Evolutionary conservation across 2,888 invertebrate genomes (phyloP), one percentile per base, ranked within the genome.

Genomic region (Frankliniella fusca): DNA sequence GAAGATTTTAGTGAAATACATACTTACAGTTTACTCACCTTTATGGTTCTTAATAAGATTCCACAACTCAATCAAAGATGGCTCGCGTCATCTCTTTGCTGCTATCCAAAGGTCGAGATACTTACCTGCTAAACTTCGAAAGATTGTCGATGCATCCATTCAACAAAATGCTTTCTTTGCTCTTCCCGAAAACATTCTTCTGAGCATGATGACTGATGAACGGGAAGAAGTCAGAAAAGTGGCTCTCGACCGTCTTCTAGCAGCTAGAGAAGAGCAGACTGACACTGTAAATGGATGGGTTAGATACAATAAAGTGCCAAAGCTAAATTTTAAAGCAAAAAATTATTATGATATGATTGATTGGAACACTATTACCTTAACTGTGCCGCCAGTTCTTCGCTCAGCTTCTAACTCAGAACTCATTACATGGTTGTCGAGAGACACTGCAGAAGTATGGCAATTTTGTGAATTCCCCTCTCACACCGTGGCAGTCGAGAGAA

Each of bases 121-220:
- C 65, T 65, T 65, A 65, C 65, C 65, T 10, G 65, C 65, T 20
- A 65, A 65, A 20, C 65, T 65, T 7, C 65, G 65, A 10, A 65
- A 65, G 65, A 20, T 65, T 18, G 65, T 65, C 20, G 65, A 65
- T 65, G 11, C 65, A 18, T 65, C 65, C 65, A 65, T 65, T 20
- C 65, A 65, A 20, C 65, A 65, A 20, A 65, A 65, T 65, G 65
- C 65, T 20, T 65, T 18, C 65, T 65, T 65, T 65, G 65, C 65
- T 10, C 65, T 65, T 65, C 65, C 65, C 11, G 65, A 65, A 65
- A 65, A 65, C 20, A 20, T 65, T 65, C 20, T 65, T 7, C 65
- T 65, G 7, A 65, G 65, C 20, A 65, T 65, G 20, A 65, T 65
- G 65, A 50, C 50, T 50, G 50, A 50, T 15, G 50, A 50, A 50